These are phyloP conservation scores for Hylyphantes graminicola DNA, from an alignment of 1,140 invertebrate genomes.

Conservation along the genomic window DNA sequence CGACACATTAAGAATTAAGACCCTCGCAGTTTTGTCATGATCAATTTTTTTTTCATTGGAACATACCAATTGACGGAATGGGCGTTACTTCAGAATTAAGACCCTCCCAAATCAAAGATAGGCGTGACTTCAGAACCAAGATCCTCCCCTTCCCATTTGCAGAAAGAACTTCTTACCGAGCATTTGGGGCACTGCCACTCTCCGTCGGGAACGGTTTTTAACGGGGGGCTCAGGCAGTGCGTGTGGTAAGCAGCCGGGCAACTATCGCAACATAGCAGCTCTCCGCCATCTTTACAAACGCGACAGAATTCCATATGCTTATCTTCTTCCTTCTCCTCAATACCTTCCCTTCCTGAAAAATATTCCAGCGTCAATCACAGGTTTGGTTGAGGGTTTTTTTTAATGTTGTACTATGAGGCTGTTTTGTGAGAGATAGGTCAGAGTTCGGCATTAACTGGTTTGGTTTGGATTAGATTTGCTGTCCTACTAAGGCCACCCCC, in stretches of 20 bases:
- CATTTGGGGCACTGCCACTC: slow-evolving; percentile 99
- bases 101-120: too few species aligned
- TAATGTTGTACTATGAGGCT: not conserved
- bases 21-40: too few species aligned
- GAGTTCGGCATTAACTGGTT: too few species aligned
- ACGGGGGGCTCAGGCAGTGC: slow-evolving; percentile 95
- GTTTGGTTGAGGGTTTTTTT: not conserved
- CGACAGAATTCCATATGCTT: slow-evolving; percentile 96
- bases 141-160: too few species aligned
- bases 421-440: too few species aligned
- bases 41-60: too few species aligned
- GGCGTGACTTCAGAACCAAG: too few species aligned
- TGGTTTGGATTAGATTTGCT: too few species aligned
- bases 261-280: slow-evolving; percentile 96
- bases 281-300: slow-evolving; percentile 97
- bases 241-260: slow-evolving; percentile 98
- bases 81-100: too few species aligned
- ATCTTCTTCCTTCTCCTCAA: slow-evolving; percentile 82
- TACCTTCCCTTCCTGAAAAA: slow-evolving; percentile 77
- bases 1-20: too few species aligned
- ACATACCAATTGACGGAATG: too few species aligned
- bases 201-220: slow-evolving; percentile 93
- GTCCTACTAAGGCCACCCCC: too few species aligned
- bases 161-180: slow-evolving; percentile 72
- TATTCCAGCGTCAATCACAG: slow-evolving; percentile 21